Conservation (phyloP, 2,888 invertebrate genomes). For the Rhopalosiphum nymphaeae region DNA sequence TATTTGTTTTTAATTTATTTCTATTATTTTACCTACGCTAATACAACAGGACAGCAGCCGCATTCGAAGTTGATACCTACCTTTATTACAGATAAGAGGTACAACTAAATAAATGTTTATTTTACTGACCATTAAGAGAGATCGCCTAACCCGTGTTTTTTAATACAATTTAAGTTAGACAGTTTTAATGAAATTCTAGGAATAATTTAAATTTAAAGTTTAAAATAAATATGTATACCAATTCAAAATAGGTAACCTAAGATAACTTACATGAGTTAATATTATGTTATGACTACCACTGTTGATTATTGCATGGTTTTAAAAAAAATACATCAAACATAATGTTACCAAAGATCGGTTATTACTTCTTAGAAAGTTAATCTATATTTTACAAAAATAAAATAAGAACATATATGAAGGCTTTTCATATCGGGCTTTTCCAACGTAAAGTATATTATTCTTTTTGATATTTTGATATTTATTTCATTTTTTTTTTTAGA, state of each 20-base stretch:
- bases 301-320: neutral
- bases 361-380: neutral
- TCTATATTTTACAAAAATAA: neutral
- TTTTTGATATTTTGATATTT: too few relatives aligned
- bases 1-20: slow-evolving; percentile 5
- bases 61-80: neutral
- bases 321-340: neutral
- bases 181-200: neutral
- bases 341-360: neutral
- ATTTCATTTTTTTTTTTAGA: neutral
- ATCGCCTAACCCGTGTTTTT: neutral
- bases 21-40: neutral
- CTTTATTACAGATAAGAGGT: neutral
- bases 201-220: neutral
- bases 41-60: neutral
- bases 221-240: neutral
- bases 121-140: neutral
- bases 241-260: neutral
- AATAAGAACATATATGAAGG: neutral
- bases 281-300: neutral
- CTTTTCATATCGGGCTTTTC: neutral
- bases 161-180: neutral
- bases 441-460: neutral
- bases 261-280: neutral
- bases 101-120: neutral